Evolutionary conservation across 2,113 vertebrate species (phyloP), one percentile per base, ranked within the genome.

Genomic region (Pomatostomus ruficeps): DNA sequence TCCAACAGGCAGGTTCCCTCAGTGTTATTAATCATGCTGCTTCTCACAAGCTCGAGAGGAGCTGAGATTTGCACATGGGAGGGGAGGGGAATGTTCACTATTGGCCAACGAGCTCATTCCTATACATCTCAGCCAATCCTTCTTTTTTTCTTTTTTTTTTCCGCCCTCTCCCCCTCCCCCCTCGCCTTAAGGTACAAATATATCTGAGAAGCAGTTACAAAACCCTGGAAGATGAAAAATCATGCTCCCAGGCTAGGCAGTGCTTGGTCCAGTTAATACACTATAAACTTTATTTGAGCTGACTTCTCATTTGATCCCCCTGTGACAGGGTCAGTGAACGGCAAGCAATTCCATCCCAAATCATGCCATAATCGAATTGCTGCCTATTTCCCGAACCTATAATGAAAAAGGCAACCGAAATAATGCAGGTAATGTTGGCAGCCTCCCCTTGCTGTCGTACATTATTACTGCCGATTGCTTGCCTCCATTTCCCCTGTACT

Each of bases 271-370:
- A 80, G 97, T 98, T 98, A 98, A 98, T 98, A 98, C 98, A 98
- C 98, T 98, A 97, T 98, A 98, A 98, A 98, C 98, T 99, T 99
- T 98, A 99, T 98, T 98, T 97, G 98, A 98, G 98, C 98, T 98
- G 98, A 98, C 98, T 98, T 98, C 97, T 98, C 98, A 97, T 98
- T 98, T 98, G 98, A 98, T 98, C 98, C 98, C 97, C 97, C 94
- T 97, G 97, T 97, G 97, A 98, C 97, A 97, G 98, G 98, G 98
- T 98, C 98, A 98, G 97, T 96, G 98, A 97, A 97, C 94, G 95
- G 97, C 98, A 97, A 97, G 98, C 98, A 98, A 98, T 98, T 98
- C 98, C 98, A 98, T 96, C 98, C 98, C 98, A 98, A 98, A 98
- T 98, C 98, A 98, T 97, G 97, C 98, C 97, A 97, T 98, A 98